phyloP scores from a whole-genome alignment of 2,888 invertebrate species.

The Parnassius apollo region DNA sequence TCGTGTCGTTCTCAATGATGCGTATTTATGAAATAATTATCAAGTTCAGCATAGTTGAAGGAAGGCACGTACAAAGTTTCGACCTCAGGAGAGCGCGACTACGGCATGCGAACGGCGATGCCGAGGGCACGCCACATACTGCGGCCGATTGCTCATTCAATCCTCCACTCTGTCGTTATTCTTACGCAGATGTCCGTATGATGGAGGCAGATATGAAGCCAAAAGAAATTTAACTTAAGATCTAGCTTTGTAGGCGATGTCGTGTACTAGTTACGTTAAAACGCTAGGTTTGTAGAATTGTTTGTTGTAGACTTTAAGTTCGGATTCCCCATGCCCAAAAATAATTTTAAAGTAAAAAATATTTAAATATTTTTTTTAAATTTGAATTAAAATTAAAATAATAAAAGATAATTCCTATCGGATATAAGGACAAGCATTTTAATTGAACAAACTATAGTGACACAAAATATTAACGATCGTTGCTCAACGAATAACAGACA shows the following conservation, averaged over 20 bases:
- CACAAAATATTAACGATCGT: no score
- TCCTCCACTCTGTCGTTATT: conserved; percentile 67
- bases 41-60: conserved; percentile 2
- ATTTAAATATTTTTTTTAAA: no score
- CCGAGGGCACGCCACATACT: conserved; percentile 69
- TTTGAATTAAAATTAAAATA: no score
- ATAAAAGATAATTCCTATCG: no score
- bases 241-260: conserved; percentile 9
- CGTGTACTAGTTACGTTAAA: conserved; percentile 9
- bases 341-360: no score
- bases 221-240: conserved; percentile 28
- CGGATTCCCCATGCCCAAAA: no score
- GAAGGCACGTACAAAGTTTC: conserved; percentile 53
- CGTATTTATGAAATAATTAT: background rate
- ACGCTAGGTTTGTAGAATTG: no score
- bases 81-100: conserved; percentile 46
- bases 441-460: no score
- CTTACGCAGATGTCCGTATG: conserved; percentile 74
- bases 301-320: background rate
- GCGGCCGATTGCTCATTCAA: conserved; percentile 73
- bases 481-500: background rate
- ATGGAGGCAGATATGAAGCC: conserved; percentile 56
- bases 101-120: conserved; percentile 53
- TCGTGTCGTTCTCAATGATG: background rate
- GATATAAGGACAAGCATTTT: no score